Evolutionary conservation across 2,113 vertebrate genomes (phyloP).

Genomic region (Tylochromis polylepis): DNA sequence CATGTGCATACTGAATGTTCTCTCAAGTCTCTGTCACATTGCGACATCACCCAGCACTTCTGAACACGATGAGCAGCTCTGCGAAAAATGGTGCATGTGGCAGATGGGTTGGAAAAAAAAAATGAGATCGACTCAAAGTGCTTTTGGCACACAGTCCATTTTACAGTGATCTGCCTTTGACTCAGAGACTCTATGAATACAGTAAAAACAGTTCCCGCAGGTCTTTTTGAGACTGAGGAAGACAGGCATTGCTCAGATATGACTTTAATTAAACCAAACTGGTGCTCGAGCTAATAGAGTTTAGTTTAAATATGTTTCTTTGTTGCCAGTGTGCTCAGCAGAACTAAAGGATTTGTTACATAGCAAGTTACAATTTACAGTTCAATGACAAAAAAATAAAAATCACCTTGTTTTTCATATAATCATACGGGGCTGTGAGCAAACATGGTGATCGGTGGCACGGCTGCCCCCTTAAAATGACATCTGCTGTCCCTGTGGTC

Average conservation of each 20-base stretch:
- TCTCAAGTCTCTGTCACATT: slow-evolving; percentile 16
- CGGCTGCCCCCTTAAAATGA: slow-evolving; percentile 36
- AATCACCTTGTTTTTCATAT: background rate
- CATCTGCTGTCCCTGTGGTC: slow-evolving; percentile 68
- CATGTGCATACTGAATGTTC: slow-evolving; percentile 6
- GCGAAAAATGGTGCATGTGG: slow-evolving; percentile 12
- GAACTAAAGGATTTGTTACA: background rate
- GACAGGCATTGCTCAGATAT: background rate
- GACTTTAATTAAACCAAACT: background rate
- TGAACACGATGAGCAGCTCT: background rate
- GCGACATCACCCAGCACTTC: background rate
- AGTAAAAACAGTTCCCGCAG: background rate
- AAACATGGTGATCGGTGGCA: background rate
- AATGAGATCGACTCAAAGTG: background rate
- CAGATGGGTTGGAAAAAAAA: slow-evolving; percentile 25
- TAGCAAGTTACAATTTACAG: background rate
- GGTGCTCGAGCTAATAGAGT: background rate
- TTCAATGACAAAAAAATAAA: background rate
- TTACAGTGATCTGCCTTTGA: slow-evolving; percentile 4
- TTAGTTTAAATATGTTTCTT: background rate
- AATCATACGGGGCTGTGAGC: background rate
- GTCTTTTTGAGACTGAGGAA: background rate
- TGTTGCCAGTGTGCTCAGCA: background rate
- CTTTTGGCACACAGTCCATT: background rate
- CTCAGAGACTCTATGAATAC: background rate